Conservation (phyloP, 2,888 invertebrate genomes). For the Esperia sulphurella region DNA sequence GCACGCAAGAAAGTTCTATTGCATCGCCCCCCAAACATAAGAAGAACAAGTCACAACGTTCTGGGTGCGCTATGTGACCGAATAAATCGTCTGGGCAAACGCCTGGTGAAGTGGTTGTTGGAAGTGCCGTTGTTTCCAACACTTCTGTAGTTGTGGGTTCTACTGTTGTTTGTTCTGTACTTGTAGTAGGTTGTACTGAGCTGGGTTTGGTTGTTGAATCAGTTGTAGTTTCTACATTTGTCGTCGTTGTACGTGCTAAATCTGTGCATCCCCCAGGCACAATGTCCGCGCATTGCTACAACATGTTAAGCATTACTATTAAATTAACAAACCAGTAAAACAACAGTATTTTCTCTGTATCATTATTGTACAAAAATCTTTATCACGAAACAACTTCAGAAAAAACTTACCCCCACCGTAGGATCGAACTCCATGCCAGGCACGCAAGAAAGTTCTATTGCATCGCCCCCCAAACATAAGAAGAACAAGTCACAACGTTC, state of each 20-base stretch:
- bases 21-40: constrained; percentile 27
- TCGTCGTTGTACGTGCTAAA: constrained; percentile 2
- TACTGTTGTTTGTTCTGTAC: background rate
- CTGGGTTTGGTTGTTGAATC: background rate
- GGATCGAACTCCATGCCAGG: constrained; percentile 27
- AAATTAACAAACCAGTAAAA: background rate
- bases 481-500: constrained; percentile 29
- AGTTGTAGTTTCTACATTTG: background rate
- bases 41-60: constrained; percentile 28
- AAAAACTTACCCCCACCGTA: constrained; percentile 16
- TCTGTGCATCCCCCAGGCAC: constrained; percentile 25
- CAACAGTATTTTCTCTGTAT: too few species aligned
- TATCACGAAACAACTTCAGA: background rate
- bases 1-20: constrained; percentile 17
- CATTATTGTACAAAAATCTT: too few species aligned
- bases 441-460: constrained; percentile 19
- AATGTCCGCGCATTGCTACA: constrained; percentile 21
- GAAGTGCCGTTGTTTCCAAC: background rate
- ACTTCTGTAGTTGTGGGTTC: constrained; percentile 3
- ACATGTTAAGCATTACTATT: background rate
- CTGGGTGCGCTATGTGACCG: constrained; percentile 35
- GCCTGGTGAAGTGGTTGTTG: constrained; percentile 1
- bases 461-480: constrained; percentile 26
- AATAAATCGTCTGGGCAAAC: constrained; percentile 26
- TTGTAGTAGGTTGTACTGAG: background rate